Conservation (phyloP, 2,888 invertebrate genomes). For the Melanophora roralis region DNA sequence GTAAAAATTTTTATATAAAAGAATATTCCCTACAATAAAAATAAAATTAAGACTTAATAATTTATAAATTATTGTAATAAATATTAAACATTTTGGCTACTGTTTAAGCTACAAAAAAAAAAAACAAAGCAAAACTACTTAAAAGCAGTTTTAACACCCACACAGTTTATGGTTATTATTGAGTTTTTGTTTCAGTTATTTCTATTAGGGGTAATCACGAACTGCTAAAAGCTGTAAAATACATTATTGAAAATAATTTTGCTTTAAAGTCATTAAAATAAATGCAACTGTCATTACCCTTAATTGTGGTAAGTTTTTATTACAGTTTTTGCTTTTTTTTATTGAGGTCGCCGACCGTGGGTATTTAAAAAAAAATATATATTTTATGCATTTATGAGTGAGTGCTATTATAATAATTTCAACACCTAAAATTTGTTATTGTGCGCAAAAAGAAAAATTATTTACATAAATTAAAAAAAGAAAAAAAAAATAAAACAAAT, state of each 20-base stretch:
- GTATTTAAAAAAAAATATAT: not conserved
- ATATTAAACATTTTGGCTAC: slow-evolving; percentile 53
- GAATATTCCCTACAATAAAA: not conserved
- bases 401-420: slow-evolving; percentile 14
- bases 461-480: not conserved
- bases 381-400: not conserved
- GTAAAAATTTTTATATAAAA: not conserved
- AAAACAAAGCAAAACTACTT: not conserved
- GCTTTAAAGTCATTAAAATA: too few relatives aligned
- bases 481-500: not conserved
- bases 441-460: not conserved
- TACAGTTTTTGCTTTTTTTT: slow-evolving; percentile 39
- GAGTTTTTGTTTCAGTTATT: not conserved
- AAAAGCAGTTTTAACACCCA: slow-evolving; percentile 8
- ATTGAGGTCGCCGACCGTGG: slow-evolving; percentile 58
- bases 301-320: not conserved
- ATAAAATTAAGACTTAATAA: slow-evolving; percentile 11
- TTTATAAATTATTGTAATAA: slow-evolving; percentile 26
- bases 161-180: not conserved
- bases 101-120: slow-evolving; percentile 9
- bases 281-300: not conserved
- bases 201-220: not conserved
- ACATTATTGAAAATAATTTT: too few relatives aligned
- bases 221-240: too few relatives aligned
- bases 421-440: slow-evolving; percentile 27